Base-by-base conservation (phyloP, 2,113 vertebrate species). In the Cairina moschata region DNA sequence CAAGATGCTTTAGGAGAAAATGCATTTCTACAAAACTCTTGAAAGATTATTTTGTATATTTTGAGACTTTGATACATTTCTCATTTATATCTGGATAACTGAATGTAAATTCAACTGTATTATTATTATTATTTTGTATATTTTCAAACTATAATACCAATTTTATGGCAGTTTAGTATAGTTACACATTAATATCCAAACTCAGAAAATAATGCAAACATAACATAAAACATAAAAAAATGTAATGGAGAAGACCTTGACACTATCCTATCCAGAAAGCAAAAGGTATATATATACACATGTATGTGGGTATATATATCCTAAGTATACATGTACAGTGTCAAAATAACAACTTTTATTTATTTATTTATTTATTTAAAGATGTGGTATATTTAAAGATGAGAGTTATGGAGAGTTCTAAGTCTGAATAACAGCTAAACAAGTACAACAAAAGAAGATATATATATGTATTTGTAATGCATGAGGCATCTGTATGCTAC, bases 281-380 rank as follows among this genome's bases (percentile, higher is more conserved):
- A 13, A 52, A 79, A 81, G 8, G 5, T 13, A 67, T 26, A 40
- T 40, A 40, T 40, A 40, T 40, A 40, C 40, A 63, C 56, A 44
- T 2, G 2, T 55, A 6, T 52, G 4, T 63, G 18, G 9, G 34
- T 46, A 26, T 52, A 52, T 6, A 54, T 16, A 40, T 6, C 5
- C 3, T 7, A 74, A 31, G 1, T 6, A 50, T 9, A 42, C 4
- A 29, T 1, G 2, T 22, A 59, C 3, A 31, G 3, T 80, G 54
- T 20, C 31, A 40, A 84, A 34, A 50, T 38, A 40, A 1, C 7
- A 63, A 13, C 59, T n/a, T 17, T 36, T 14, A 23, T 60, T 60
- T 36, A 14, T 23, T 34, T 34, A 25, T 54, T 54, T 55, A 28
- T 29, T 54, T 29, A 48, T 28, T 29, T 55, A 55, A 55, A 16